Conservation (phyloP, 2,888 invertebrate species). For the Leucoma salicis region DNA sequence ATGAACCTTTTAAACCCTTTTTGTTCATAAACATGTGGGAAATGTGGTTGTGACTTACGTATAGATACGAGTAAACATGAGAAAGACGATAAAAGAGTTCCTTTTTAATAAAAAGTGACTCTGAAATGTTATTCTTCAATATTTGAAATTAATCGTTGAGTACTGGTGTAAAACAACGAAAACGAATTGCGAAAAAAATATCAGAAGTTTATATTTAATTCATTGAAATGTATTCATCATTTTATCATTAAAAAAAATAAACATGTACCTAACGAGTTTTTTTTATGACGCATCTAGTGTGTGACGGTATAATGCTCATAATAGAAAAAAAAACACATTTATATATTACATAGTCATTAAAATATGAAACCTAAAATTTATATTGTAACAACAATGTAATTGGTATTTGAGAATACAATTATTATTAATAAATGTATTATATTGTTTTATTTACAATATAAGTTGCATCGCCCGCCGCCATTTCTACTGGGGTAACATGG, state of each 20-base stretch:
- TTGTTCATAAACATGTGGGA: constrained; percentile 39
- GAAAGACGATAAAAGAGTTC: constrained; percentile 51
- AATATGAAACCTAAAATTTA: constrained; percentile 63
- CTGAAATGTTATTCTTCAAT: constrained; percentile 67
- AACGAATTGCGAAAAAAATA: constrained; percentile 9
- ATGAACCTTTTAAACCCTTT: constrained; percentile 37
- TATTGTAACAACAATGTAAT: constrained; percentile 72
- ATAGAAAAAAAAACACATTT: constrained; percentile 45
- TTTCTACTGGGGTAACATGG: too few relatives aligned
- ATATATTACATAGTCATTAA: constrained; percentile 49
- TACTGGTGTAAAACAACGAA: constrained; percentile 45
- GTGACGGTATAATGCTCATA: constrained; percentile 38
- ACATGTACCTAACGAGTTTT: constrained; percentile 6
- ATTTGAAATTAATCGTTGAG: constrained; percentile 32
- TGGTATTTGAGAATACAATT: constrained; percentile 73
- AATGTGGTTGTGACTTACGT: constrained; percentile 75
- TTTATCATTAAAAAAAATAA: too few relatives aligned
- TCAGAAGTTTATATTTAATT: constrained; percentile 3
- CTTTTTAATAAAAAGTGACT: constrained; percentile 50
- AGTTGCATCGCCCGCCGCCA: too few relatives aligned
- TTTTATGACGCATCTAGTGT: constrained; percentile 22
- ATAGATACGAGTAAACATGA: constrained; percentile 49
- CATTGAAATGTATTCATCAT: too few relatives aligned
- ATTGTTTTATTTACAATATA: constrained; percentile 19
- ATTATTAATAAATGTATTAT: constrained; percentile 69